Base-by-base conservation (phyloP, 2,113 vertebrate species). In the Prunella himalayana region DNA sequence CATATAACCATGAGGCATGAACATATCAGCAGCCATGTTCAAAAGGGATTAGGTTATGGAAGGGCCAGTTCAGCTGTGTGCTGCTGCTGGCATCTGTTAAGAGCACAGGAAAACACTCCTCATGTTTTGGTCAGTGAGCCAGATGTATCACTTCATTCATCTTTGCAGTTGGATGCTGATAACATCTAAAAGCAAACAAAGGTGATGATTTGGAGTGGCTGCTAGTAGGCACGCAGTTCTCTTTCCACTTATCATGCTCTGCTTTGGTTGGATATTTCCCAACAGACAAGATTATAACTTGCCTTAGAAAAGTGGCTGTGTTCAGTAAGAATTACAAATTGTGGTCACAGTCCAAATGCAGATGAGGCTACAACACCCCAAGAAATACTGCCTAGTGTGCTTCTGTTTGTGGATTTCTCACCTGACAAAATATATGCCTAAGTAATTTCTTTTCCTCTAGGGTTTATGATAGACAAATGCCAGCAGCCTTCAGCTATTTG, bases 101-200 rank as follows among this genome's bases (percentile, higher is more conserved):
- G 84, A 95, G 91, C 76, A 88, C 3, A 18, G 90, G 87, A 94
- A 97, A 97, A 94, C 90, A 49, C 71, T 93, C 85, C 86, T 95
- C 95, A 88, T 73, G 82, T 90, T 84, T 85, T 82, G 90, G 79
- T 88, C 95, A 44, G 44, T 47, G 82, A 94, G 93, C 96, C 95
- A 96, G 96, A 94, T 88, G 39, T 96, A 86, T 91, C 95, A 97
- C 93, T 96, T 95, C 96, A 95, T 96, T 95, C 90, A 96, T 96
- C 82, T 79, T 93, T 90, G 68, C 6, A 24, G 90, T 80, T 81
- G 92, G 87, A 96, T 83, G 88, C 81, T 96, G 94, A 97, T 96
- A 96, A 77, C 82, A 95, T 97, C 96, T 93, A 82, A 95, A 97
- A 95, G 94, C 92, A 97, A 95, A 97, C 91, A 90, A 95, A 95